Percentiles rank a stretch among this genome's conserved stretches.
phyloP scores from a whole-genome alignment of 2,797 vertebrate species.

The Gouania willdenowi region DNA sequence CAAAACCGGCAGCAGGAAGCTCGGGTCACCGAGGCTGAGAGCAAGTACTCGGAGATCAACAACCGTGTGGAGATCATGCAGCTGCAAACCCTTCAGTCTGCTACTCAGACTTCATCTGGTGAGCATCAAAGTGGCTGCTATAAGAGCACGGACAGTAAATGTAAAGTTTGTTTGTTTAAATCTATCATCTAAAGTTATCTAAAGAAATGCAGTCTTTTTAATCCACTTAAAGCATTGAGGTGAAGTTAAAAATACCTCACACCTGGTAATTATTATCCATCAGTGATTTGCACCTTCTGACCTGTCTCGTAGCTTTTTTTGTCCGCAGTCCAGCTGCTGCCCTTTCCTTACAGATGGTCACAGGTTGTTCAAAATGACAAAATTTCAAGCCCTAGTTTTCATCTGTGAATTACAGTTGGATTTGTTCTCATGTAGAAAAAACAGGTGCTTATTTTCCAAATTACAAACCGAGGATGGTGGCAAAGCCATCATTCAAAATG shows the following conservation, averaged over 20 bases:
- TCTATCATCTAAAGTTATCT: too few relatives aligned
- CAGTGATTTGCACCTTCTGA: constrained; percentile 1
- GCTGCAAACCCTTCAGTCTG: constrained; percentile 86
- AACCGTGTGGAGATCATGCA: constrained; percentile 95
- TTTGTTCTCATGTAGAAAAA: too few relatives aligned
- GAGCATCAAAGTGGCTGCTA: constrained; percentile 50
- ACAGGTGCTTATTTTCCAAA: too few relatives aligned
- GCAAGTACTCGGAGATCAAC: constrained; percentile 95
- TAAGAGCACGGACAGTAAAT: neutral
- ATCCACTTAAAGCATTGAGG: neutral
- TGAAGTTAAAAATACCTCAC: constrained; percentile 1
- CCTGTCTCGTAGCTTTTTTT: neutral
- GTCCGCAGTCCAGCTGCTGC: constrained; percentile 1
- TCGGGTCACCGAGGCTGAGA: constrained; percentile 86
- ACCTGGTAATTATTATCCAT: constrained; percentile 1
- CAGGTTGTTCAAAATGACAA: neutral
- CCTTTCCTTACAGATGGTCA: neutral
- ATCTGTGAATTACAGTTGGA: too few relatives aligned
- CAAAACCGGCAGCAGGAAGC: constrained; percentile 82
- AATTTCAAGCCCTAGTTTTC: too few relatives aligned
- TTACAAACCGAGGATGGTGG: too few relatives aligned
- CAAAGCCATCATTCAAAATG: neutral
- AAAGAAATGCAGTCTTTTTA: too few relatives aligned
- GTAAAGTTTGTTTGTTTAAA: neutral
- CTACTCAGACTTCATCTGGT: constrained; percentile 91